Evolutionary conservation across 1,140 invertebrate species (phyloP).

Genomic region (Tyrophagus putrescentiae): DNA sequence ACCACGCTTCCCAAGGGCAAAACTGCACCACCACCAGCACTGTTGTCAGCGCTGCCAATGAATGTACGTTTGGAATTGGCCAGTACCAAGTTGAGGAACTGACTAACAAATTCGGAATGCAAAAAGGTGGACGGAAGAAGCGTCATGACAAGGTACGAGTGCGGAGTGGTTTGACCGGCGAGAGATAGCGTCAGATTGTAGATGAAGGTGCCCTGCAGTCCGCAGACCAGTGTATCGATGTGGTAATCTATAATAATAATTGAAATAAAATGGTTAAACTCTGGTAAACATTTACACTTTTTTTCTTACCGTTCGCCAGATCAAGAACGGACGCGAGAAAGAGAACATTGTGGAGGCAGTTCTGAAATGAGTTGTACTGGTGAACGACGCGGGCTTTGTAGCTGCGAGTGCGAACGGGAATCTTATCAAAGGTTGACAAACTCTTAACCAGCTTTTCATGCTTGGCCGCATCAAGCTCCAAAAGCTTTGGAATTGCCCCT

Average conservation of each 20-base stretch:
- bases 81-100: not conserved
- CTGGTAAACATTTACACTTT: too few species aligned
- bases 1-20: too few species aligned
- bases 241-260: too few species aligned
- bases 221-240: too few species aligned
- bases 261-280: too few species aligned
- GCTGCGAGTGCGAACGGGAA: not conserved
- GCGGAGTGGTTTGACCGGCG: not conserved
- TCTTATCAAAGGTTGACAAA: not conserved
- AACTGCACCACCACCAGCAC: too few species aligned
- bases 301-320: too few species aligned
- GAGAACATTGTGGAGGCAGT: not conserved
- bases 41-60: not conserved
- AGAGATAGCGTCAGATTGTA: not conserved
- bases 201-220: not conserved
- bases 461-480: too few species aligned
- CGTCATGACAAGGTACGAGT: not conserved
- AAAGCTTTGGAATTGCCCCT: not conserved
- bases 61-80: not conserved
- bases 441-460: not conserved
- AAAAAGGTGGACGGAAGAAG: not conserved
- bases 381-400: constrained; percentile 7
- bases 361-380: constrained; percentile 11
- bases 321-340: not conserved
- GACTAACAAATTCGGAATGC: not conserved